phyloP scores from a whole-genome alignment of 2,888 invertebrate genomes.

The Diplazon laetatorius region DNA sequence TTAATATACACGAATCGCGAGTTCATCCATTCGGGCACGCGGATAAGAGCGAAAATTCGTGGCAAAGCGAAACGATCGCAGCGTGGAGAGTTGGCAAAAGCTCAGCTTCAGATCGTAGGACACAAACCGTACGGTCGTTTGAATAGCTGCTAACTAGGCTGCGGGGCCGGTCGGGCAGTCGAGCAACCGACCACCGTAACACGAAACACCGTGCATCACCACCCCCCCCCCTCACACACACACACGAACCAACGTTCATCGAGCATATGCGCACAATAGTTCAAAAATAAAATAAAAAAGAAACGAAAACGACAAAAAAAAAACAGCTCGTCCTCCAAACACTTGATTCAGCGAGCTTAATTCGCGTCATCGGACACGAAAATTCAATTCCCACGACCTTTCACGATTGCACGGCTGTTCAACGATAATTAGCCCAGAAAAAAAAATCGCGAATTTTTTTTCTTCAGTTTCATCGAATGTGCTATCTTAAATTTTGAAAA shows the following conservation, averaged over 20 bases:
- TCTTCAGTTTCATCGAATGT: slow-evolving; percentile 8
- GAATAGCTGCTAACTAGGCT: slow-evolving; percentile 59
- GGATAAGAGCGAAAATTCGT: neutral
- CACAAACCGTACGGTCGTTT: slow-evolving; percentile 30
- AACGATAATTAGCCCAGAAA: slow-evolving; percentile 1
- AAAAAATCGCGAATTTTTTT: neutral
- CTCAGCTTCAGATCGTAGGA: neutral
- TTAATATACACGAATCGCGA: slow-evolving; percentile 54
- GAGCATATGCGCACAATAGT: too few relatives aligned
- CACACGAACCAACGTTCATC: neutral
- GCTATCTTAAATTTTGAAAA: too few relatives aligned
- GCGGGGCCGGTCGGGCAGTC: slow-evolving; percentile 2
- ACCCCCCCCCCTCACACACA: neutral
- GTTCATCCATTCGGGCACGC: slow-evolving; percentile 2
- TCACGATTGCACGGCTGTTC: neutral
- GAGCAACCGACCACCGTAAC: neutral
- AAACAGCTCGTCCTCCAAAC: slow-evolving; percentile 25
- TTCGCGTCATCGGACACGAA: slow-evolving; percentile 20
- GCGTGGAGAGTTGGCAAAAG: slow-evolving; percentile 29
- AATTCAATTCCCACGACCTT: neutral
- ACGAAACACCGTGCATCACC: slow-evolving; percentile 20
- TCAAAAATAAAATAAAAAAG: neutral
- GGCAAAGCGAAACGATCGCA: slow-evolving; percentile 41
- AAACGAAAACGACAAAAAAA: neutral
- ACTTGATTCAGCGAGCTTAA: slow-evolving; percentile 49